A percentile compares a stretch with the other conserved stretches of the same genome.
These are phyloP conservation scores for Panorpa germanica DNA, from an alignment of 2,888 invertebrate genomes.

Conservation along the genomic window DNA sequence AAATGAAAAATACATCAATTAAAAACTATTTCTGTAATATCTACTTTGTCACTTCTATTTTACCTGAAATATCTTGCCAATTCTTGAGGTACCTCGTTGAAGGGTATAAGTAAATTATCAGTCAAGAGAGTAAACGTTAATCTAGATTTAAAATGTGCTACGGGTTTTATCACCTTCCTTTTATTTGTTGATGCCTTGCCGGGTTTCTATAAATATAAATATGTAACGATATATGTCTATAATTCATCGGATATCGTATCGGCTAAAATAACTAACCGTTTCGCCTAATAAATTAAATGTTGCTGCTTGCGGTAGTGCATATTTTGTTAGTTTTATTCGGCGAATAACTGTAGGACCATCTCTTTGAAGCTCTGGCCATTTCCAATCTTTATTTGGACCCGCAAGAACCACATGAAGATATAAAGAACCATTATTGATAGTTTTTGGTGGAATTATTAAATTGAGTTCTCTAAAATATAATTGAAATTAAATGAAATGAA, in stretches of 20 bases:
- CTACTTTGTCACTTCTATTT: conserved; percentile 5
- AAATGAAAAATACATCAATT: too few relatives aligned
- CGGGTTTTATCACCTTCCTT: conserved; percentile 26
- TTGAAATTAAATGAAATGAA: conserved; percentile 8
- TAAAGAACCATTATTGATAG: conserved; percentile 68
- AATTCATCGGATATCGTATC: not conserved
- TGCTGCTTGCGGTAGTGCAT: conserved; percentile 52
- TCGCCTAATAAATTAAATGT: conserved; percentile 51
- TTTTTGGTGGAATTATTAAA: conserved; percentile 51
- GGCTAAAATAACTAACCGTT: conserved; percentile 15
- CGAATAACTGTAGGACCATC: conserved; percentile 40
- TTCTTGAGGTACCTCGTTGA: conserved; percentile 47
- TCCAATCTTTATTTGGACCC: conserved; percentile 27
- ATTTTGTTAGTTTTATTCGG: conserved; percentile 49
- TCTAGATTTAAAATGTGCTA: conserved; percentile 55
- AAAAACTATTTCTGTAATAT: conserved; percentile 2
- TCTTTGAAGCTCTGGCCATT: conserved; percentile 35
- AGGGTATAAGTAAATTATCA: conserved; percentile 45
- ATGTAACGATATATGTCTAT: too few relatives aligned
- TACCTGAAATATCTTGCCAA: conserved; percentile 39
- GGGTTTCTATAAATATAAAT: too few relatives aligned
- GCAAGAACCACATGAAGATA: conserved; percentile 56
- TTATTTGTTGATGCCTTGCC: conserved; percentile 9
- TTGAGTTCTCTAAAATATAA: conserved; percentile 36
- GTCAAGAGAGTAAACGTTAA: conserved; percentile 61